Percentiles rank a stretch among this genome's conserved stretches.
Conservation (phyloP, 2,113 vertebrate genomes). For the Hippocampus zosterae region DNA sequence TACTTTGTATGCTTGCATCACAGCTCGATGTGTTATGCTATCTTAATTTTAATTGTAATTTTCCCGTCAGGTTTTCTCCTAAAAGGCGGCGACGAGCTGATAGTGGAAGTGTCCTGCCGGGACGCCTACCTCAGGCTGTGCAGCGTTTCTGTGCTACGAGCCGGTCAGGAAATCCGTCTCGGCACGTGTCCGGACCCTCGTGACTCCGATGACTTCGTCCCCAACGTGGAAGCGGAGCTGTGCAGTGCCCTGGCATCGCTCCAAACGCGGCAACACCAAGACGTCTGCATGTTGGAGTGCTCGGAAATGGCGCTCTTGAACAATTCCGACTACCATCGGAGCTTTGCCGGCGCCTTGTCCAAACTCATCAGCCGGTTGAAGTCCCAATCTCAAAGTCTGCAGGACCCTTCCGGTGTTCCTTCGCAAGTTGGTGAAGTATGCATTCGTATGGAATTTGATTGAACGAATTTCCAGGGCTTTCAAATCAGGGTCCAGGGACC, state of each 20-base stretch:
- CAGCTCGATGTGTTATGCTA: no score
- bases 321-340: constrained; percentile 79
- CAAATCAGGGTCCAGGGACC: no score
- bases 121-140: constrained; percentile 88
- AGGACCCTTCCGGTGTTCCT: neutral
- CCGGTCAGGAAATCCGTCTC: constrained; percentile 47
- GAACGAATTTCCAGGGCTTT: no score
- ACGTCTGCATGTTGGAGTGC: constrained; percentile 80
- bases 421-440: no score
- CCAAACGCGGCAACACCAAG: constrained; percentile 71
- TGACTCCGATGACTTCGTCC: neutral
- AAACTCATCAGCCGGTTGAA: constrained; percentile 77
- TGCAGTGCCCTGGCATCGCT: constrained; percentile 87
- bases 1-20: no score
- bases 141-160: constrained; percentile 69
- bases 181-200: constrained; percentile 20
- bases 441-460: neutral
- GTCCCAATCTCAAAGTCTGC: constrained; percentile 36
- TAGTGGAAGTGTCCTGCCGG: constrained; percentile 85
- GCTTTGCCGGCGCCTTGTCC: constrained; percentile 78
- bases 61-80: constrained; percentile 75
- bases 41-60: neutral
- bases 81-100: constrained; percentile 75
- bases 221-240: constrained; percentile 81
- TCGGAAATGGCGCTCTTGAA: constrained; percentile 90